phyloP scores from a whole-genome alignment of 1,140 invertebrate genomes.

The Zelostemma sp. region DNA sequence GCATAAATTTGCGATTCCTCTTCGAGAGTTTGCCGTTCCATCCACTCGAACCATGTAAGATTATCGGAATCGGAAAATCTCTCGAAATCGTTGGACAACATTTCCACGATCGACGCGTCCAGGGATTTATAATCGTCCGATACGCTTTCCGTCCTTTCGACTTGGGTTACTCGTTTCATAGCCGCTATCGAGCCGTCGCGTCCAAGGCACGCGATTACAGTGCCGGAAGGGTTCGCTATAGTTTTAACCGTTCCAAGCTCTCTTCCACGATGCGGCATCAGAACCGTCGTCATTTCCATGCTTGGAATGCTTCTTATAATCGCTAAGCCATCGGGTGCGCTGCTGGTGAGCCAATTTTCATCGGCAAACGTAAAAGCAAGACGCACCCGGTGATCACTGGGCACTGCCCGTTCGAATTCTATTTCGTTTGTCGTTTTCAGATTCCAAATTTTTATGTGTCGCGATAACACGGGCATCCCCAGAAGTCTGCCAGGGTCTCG shows the following conservation, averaged over 20 bases:
- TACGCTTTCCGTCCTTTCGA: slow-evolving; percentile 28
- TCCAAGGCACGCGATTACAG: slow-evolving; percentile 51
- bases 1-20: slow-evolving; percentile 32
- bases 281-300: not conserved
- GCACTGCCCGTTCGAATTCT: not conserved
- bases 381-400: slow-evolving; percentile 50
- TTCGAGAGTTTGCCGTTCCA: slow-evolving; percentile 15
- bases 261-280: slow-evolving; percentile 53
- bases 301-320: slow-evolving; percentile 34
- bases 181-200: slow-evolving; percentile 56
- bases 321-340: slow-evolving; percentile 53
- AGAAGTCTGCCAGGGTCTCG: slow-evolving; percentile 30
- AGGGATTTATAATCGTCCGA: slow-evolving; percentile 42
- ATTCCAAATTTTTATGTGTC: slow-evolving; percentile 46
- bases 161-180: slow-evolving; percentile 24
- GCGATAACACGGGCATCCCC: slow-evolving; percentile 51
- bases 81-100: slow-evolving; percentile 27
- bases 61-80: slow-evolving; percentile 21
- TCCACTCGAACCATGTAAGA: slow-evolving; percentile 57
- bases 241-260: slow-evolving; percentile 53
- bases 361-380: slow-evolving; percentile 42
- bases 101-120: slow-evolving; percentile 20
- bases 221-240: slow-evolving; percentile 36
- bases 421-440: slow-evolving; percentile 33
- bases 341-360: slow-evolving; percentile 50